phyloP scores from a whole-genome alignment of 1,140 invertebrate genomes.

The Phymastichus coffea region DNA sequence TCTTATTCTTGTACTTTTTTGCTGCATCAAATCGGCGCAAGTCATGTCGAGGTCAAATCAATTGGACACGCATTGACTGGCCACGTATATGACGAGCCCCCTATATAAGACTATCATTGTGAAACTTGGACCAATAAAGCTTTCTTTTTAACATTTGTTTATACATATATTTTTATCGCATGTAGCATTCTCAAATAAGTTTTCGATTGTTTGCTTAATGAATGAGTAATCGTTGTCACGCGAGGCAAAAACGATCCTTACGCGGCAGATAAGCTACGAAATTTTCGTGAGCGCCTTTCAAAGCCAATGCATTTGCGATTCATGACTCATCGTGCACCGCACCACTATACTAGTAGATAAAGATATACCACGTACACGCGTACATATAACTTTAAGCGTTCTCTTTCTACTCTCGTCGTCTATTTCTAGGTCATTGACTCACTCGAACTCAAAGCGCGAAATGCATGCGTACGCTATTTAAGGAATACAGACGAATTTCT shows the following conservation, averaged over 20 bases:
- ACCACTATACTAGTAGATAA: too few relatives aligned
- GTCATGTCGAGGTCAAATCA: conserved; percentile 41
- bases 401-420: too few relatives aligned
- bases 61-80: conserved; percentile 24
- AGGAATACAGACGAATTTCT: conserved; percentile 19
- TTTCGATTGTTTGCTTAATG: neutral
- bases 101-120: conserved; percentile 17
- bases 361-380: neutral
- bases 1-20: too few relatives aligned
- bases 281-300: neutral
- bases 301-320: conserved; percentile 29
- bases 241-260: neutral
- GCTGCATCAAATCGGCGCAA: conserved; percentile 35
- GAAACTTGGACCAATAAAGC: conserved; percentile 15
- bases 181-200: neutral
- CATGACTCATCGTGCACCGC: conserved; percentile 28
- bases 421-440: conserved; percentile 38
- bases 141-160: neutral
- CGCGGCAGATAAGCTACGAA: conserved; percentile 8
- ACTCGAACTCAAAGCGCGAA: conserved; percentile 8
- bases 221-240: neutral
- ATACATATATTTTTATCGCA: conserved; percentile 2
- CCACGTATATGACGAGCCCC: neutral
- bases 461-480: conserved; percentile 12
- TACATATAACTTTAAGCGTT: neutral